Conservation (phyloP, 2,797 vertebrate species). For the Halcyon smyrnensis region DNA sequence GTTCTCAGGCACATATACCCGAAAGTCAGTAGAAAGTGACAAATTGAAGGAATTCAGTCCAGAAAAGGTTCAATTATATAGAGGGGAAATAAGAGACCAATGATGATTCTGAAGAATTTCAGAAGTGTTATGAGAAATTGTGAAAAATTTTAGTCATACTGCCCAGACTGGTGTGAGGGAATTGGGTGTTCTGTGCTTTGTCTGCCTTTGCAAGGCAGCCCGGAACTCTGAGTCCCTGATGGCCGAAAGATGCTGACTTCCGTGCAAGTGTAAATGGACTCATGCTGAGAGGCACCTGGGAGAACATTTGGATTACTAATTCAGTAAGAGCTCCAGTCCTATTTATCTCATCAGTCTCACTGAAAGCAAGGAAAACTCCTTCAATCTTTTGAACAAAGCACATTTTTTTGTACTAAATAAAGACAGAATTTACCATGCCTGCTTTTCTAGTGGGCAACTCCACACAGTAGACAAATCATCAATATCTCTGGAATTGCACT, state of each 20-base stretch:
- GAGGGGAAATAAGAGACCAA: background rate
- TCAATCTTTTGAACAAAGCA: background rate
- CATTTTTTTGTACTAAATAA: background rate
- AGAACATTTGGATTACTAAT: background rate
- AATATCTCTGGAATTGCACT: background rate
- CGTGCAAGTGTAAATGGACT: background rate
- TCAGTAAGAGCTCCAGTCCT: background rate
- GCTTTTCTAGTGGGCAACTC: background rate
- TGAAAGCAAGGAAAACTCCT: background rate
- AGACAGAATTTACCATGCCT: background rate
- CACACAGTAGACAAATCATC: background rate
- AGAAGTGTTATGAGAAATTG: background rate
- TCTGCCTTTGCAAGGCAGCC: background rate
- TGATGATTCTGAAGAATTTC: background rate
- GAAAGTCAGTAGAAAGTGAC: background rate
- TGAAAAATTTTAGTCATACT: background rate
- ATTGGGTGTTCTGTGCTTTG: background rate
- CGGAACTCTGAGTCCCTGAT: background rate
- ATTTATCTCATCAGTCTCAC: background rate
- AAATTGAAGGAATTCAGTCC: background rate
- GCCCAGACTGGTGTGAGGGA: background rate
- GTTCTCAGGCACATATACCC: background rate
- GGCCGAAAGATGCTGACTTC: background rate
- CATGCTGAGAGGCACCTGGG: background rate
- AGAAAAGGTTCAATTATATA: background rate